Percentiles rank a stretch among this genome's conserved stretches.
phyloP scores from a whole-genome alignment of 1,140 invertebrate genomes.

The Drosophila pseudoananassae region DNA sequence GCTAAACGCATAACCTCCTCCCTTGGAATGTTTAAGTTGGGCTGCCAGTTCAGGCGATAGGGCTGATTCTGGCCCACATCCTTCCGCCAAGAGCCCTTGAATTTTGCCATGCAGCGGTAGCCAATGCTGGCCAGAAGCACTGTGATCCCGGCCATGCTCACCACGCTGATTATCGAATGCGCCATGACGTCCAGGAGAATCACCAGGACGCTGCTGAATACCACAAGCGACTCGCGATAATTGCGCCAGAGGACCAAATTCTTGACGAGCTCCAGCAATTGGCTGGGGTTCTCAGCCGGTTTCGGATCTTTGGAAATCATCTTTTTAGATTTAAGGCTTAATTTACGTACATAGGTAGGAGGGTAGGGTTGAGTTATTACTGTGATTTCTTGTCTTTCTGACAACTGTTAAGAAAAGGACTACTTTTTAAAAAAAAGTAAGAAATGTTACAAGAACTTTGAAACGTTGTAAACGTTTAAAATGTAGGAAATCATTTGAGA shows the following conservation, averaged over 20 bases:
- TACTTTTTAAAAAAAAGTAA: not conserved
- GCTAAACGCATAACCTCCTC: slow-evolving; percentile 40
- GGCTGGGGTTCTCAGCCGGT: not conserved
- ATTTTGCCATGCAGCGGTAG: slow-evolving; percentile 30
- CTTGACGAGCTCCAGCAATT: slow-evolving; percentile 13
- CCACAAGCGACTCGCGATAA: slow-evolving; percentile 25
- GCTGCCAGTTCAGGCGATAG: slow-evolving; percentile 12
- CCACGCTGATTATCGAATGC: slow-evolving; percentile 63
- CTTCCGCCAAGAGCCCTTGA: slow-evolving; percentile 21
- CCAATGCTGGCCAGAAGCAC: slow-evolving; percentile 23
- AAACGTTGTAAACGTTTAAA: too few relatives aligned
- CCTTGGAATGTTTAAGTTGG: slow-evolving; percentile 41
- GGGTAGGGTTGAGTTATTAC: not conserved
- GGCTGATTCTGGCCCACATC: slow-evolving; percentile 15
- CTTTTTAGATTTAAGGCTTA: not conserved
- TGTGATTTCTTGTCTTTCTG: not conserved
- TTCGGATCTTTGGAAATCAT: slow-evolving; percentile 1
- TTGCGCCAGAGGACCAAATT: slow-evolving; percentile 59
- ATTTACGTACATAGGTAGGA: not conserved
- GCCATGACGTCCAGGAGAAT: slow-evolving; percentile 48
- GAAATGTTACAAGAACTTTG: too few relatives aligned
- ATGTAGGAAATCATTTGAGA: too few relatives aligned
- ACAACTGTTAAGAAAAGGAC: not conserved
- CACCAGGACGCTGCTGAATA: slow-evolving; percentile 33
- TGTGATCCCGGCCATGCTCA: slow-evolving; percentile 53